Evolutionary conservation across 2,113 vertebrate genomes (phyloP).

Genomic region (Amblyornis subalaris): DNA sequence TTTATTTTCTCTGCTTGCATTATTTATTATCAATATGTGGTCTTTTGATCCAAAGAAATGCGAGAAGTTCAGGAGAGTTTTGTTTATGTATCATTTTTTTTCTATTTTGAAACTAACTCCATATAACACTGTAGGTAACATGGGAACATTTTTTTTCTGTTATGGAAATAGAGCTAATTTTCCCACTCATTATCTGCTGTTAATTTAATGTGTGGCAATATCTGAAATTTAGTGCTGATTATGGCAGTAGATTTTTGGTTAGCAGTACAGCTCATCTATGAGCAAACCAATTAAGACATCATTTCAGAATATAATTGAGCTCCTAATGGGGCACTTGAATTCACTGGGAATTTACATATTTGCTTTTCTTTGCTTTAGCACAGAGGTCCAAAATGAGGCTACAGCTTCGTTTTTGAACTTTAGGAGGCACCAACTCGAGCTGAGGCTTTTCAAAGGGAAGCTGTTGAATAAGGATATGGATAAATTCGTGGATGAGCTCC

Average conservation of each 20-base stretch:
- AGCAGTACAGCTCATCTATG: constrained; percentile 6
- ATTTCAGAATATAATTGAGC: constrained; percentile 52
- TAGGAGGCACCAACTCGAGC: neutral
- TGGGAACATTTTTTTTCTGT: neutral
- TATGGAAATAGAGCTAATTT: constrained; percentile 35
- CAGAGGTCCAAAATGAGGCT: constrained; percentile 6
- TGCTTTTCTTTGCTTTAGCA: neutral
- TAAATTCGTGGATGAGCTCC: neutral
- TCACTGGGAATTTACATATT: constrained; percentile 24
- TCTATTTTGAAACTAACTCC: neutral
- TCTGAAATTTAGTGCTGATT: constrained; percentile 24
- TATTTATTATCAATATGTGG: neutral
- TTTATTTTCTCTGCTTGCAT: neutral
- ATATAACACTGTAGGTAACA: neutral
- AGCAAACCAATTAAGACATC: constrained; percentile 59
- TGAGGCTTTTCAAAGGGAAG: neutral
- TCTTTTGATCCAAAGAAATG: neutral
- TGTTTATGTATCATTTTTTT: neutral
- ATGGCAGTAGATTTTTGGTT: constrained; percentile 47
- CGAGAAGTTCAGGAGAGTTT: neutral
- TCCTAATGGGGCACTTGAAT: constrained; percentile 29
- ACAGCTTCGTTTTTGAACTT: neutral
- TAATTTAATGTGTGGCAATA: constrained; percentile 46
- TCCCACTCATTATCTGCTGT: constrained; percentile 34
- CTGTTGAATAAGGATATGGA: neutral